phyloP scores from a whole-genome alignment of 2,113 vertebrate genomes.

The Phocoena sinus region DNA sequence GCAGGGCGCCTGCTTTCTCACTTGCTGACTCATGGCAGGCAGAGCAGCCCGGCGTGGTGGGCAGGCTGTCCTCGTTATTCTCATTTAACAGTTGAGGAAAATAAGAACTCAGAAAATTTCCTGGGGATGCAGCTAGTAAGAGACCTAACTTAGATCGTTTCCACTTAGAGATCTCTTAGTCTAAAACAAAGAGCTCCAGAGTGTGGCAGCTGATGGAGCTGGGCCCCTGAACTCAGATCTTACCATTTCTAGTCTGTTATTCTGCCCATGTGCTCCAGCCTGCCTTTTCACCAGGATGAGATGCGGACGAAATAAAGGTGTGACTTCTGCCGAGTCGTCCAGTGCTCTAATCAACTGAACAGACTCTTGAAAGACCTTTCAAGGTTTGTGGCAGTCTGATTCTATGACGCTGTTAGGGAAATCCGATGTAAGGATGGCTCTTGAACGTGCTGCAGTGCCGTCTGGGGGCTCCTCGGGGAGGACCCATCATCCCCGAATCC shows the following conservation, averaged over 20 bases:
- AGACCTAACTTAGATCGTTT: not conserved
- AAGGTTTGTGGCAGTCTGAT: not conserved
- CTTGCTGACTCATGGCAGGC: accelerated
- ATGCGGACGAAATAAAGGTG: not conserved
- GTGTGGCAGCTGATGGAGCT: not conserved
- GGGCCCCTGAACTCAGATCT: not conserved
- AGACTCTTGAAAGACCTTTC: not conserved
- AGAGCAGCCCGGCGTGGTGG: accelerated
- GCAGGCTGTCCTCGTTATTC: not conserved
- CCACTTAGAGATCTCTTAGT: not conserved
- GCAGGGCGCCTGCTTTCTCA: not conserved
- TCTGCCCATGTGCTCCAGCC: not conserved
- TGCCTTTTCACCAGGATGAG: not conserved
- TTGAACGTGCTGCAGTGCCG: not conserved
- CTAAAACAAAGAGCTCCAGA: not conserved
- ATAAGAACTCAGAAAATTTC: not conserved
- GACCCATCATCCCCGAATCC: not conserved
- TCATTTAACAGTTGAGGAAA: not conserved
- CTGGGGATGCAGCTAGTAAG: not conserved
- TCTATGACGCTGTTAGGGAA: not conserved
- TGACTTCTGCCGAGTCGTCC: not conserved
- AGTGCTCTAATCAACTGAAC: not conserved
- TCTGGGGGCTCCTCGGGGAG: not conserved
- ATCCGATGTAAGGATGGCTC: not conserved
- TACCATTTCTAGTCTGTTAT: not conserved